phyloP scores from a whole-genome alignment of 2,888 invertebrate genomes.

The Brachycybe producta region DNA sequence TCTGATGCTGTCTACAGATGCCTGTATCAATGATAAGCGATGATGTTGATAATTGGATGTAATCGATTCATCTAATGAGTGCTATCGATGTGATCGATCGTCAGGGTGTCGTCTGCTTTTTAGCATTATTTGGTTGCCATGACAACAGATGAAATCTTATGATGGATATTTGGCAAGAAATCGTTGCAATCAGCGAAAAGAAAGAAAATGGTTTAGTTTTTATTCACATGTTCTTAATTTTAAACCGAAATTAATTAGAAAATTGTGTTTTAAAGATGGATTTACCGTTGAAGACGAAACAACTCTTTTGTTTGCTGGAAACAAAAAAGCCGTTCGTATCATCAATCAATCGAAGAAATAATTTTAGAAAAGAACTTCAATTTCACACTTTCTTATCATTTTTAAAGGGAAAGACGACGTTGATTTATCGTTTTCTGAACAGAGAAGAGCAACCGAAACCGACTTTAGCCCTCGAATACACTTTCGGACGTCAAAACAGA shows the following conservation, averaged over 20 bases:
- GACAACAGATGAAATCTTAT: too few relatives aligned
- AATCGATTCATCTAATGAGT: too few relatives aligned
- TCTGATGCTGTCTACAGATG: too few relatives aligned
- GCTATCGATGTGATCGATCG: too few relatives aligned
- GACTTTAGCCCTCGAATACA: conserved; percentile 74
- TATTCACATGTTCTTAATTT: background rate
- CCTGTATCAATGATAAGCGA: too few relatives aligned
- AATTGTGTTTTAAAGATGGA: background rate
- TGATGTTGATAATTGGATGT: too few relatives aligned
- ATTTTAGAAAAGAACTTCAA: too few relatives aligned
- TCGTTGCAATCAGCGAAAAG: conserved; percentile 9
- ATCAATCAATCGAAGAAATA: too few relatives aligned
- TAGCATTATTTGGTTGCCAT: too few relatives aligned
- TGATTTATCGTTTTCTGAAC: conserved; percentile 63
- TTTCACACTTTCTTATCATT: background rate
- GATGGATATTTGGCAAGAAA: conserved; percentile 20
- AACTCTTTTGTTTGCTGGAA: conserved; percentile 52
- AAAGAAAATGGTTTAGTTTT: conserved; percentile 4
- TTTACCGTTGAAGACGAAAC: conserved; percentile 7
- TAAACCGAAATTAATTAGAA: background rate
- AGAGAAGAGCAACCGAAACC: conserved; percentile 58
- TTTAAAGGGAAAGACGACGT: conserved; percentile 44
- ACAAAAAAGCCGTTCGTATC: conserved; percentile 46
- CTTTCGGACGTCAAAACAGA: conserved; percentile 57
- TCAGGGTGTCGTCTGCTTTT: too few relatives aligned